Percentiles rank a stretch among this genome's conserved stretches.
These are phyloP conservation scores for Ictalurus furcatus DNA, from an alignment of 2,113 vertebrate genomes.

Conservation along the genomic window DNA sequence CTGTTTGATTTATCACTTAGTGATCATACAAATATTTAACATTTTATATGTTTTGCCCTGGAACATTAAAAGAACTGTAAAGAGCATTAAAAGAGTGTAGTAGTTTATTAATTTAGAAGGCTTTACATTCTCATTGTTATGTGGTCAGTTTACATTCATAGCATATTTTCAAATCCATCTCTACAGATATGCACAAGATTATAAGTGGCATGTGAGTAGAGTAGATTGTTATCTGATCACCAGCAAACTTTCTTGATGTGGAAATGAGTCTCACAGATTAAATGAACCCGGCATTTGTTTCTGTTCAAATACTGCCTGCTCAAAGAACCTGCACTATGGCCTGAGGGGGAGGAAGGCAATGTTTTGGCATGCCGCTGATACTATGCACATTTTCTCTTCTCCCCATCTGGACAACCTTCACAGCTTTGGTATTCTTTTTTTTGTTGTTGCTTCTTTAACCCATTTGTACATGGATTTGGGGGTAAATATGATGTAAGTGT, in stretches of 20 bases:
- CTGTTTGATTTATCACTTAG: neutral
- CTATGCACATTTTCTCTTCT: slow-evolving; percentile 7
- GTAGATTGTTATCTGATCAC: neutral
- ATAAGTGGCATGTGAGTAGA: neutral
- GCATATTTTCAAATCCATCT: neutral
- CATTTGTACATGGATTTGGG: neutral
- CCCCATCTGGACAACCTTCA: slow-evolving; percentile 2
- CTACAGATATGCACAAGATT: neutral
- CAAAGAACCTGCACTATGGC: slow-evolving; percentile 5
- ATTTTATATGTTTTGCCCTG: neutral
- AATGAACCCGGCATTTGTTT: neutral
- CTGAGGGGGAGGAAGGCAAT: slow-evolving; percentile 13
- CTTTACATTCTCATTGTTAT: neutral
- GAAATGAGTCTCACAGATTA: neutral
- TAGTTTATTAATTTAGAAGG: neutral
- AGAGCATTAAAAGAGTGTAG: neutral
- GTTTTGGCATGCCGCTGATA: slow-evolving; percentile 12
- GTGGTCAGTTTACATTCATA: neutral
- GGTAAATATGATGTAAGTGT: neutral
- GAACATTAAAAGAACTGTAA: neutral
- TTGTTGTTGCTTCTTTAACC: neutral
- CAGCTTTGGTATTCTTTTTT: neutral
- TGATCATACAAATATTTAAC: neutral
- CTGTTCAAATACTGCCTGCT: neutral
- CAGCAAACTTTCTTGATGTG: neutral